Evolutionary conservation across 1,140 invertebrate genomes (phyloP), one percentile per base, ranked within the genome.

Genomic region (Cydia fagiglandana): DNA sequence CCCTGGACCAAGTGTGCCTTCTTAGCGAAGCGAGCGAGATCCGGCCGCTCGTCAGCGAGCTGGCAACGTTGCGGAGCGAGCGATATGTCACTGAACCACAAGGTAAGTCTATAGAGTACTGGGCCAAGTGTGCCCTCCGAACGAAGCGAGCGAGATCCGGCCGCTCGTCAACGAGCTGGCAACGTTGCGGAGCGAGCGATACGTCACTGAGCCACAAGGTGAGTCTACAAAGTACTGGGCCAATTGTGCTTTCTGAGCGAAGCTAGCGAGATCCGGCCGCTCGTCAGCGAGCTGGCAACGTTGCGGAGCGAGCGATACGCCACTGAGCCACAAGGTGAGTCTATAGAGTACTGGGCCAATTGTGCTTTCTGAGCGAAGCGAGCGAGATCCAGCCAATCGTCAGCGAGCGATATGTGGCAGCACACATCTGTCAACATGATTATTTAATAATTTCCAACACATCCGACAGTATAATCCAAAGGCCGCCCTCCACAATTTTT

Each of bases 281-380:
- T 90, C 30, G 74, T 84, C 70, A 77, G 77, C 17, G 79, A 83
- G 73, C 80, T 89, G 61, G 66, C 78, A 3, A 75, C 75, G 6
- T 75, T 87, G 41, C 53, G 80, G 7, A 83, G 77, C 17, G 81
- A 85, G 3, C 73, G 78, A 9, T 77, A 81, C 15, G 64, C 76
- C 17, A 77, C 79, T 20, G 81, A 78, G 20, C 81, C 88, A 4
- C 86, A 89, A 83, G 89, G 89, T 91, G 24, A 76, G 83, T 82
- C 0, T 24, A 70, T 47, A 47, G 12, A 47, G 4, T 86, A 24
- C 73, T 86, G 28, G 84, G 84, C 45, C 85, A 86, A 78, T 75
- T 84, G 73, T 81, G 82, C 73, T 75, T 84, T 30, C 78, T 86
- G 64, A 81, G 82, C 13, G 83, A 87, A 30, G 82, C 81, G 9